phyloP scores from a whole-genome alignment of 2,113 vertebrate species.

The Ibidorhyncha struthersii region DNA sequence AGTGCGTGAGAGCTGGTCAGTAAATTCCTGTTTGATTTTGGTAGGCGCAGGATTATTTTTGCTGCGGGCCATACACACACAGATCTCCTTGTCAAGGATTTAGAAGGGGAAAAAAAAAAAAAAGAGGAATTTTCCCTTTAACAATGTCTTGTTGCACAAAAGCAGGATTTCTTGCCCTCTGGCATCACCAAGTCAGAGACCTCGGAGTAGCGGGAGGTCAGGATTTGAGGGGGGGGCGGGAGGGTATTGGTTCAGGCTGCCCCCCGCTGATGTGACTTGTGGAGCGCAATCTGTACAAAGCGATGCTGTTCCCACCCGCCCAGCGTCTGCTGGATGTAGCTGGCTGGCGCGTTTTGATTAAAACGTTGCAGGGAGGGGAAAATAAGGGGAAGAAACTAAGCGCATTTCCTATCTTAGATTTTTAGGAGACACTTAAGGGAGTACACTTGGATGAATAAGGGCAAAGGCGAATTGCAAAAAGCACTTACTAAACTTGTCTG shows the following conservation, averaged over 20 bases:
- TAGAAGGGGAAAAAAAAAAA: not conserved
- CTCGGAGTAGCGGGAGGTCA: not conserved
- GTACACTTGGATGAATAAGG: not conserved
- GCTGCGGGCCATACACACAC: not conserved
- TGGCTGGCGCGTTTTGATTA: not conserved
- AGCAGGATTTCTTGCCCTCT: not conserved
- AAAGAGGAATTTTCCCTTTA: not conserved
- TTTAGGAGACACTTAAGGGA: conserved; percentile 31
- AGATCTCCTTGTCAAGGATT: not conserved
- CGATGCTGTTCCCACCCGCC: not conserved
- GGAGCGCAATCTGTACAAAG: not conserved
- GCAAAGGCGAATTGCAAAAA: not conserved
- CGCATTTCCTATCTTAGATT: not conserved
- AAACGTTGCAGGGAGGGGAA: not conserved
- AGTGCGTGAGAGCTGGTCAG: not conserved
- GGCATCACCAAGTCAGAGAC: not conserved
- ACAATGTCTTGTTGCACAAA: not conserved
- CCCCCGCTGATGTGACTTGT: not conserved
- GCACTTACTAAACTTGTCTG: not conserved
- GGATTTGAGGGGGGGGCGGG: not conserved
- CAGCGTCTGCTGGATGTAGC: not conserved
- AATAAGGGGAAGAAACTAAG: not conserved
- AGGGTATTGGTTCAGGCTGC: not conserved
- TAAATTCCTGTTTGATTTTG: not conserved
- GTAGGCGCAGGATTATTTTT: not conserved